Base-by-base conservation (phyloP, 2,113 vertebrate species). In the Zeus faber region DNA sequence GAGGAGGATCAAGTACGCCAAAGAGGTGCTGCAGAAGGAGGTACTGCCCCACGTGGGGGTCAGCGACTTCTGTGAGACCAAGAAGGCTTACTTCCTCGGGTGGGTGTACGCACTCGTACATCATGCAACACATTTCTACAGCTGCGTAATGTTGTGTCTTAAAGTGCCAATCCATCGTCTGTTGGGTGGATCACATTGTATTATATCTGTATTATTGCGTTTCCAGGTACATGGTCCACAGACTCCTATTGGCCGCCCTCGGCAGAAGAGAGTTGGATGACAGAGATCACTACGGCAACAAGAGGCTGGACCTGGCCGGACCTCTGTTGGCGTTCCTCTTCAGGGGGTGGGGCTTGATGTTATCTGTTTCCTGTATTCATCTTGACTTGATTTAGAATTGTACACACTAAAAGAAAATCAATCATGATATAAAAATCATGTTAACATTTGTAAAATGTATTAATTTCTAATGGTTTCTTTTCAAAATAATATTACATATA, bases 201-300 rank as follows among this genome's bases (percentile, higher is more conserved):
- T 41, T 20, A 17, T 17, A 29, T 49, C 8, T 14, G 29, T 29
- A 5, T 49, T 51, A 6, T 31, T 25, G n/a, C 53, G 27, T 67
- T 18, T 59, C n/a, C 63, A 99, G 97, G 74, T 99, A 99, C 55
- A 99, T 99, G 95, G 97, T 99, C 55, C 96, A 99, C 70, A 88
- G 97, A 63, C 76, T 98, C 52, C 88, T 99, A 61, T 84, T 99
- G 6, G 93, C 97, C 7, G 97, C 97, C 25, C 87, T 99, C 22
- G 97, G 97, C 31, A 90, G 96, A 70, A 88, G 96, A 72, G 97
- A 99, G 75, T 86, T 98, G 25, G 97, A 99, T 35, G 97, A 98
- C 92, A 89, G 96, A 87, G 97, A 98, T 96, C 96, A 99, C 76
- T 98, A 99, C 31, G 97, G 97, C 72, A 99, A 99, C 85, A 99